These are phyloP conservation scores for Graphium colonna DNA, from an alignment of 2,888 invertebrate species.

Conservation along the genomic window DNA sequence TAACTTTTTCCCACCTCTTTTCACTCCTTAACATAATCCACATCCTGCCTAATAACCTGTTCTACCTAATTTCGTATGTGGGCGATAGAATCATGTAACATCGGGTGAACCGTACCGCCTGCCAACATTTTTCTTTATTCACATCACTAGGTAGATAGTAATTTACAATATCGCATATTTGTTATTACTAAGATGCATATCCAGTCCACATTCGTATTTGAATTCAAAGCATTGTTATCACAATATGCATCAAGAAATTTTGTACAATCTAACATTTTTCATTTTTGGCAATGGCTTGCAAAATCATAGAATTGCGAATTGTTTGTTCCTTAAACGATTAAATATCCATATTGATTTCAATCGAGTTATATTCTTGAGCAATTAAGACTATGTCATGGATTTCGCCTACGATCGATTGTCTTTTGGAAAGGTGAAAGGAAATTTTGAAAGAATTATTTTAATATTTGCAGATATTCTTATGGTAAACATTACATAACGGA, in stretches of 20 bases:
- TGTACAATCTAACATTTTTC: not conserved
- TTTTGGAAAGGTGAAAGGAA: slow-evolving; percentile 15
- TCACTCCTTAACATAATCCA: too few species aligned
- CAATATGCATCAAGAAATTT: not conserved
- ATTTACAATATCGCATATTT: too few species aligned
- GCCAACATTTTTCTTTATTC: too few species aligned
- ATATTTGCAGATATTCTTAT: not conserved
- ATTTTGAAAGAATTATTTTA: not conserved
- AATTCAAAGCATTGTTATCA: not conserved
- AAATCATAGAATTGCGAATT: not conserved
- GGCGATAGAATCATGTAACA: too few species aligned
- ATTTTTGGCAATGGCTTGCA: not conserved
- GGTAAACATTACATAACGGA: not conserved
- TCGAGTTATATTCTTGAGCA: not conserved
- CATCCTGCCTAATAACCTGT: too few species aligned
- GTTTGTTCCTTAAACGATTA: not conserved
- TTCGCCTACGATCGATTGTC: not conserved
- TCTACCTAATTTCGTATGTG: too few species aligned
- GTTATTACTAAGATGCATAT: too few species aligned
- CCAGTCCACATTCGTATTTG: not conserved
- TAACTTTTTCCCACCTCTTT: too few species aligned
- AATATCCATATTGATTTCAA: not conserved
- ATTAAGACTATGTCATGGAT: not conserved
- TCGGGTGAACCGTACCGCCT: too few species aligned
- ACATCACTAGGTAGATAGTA: too few species aligned